These are phyloP conservation scores for Galendromus occidentalis DNA, from an alignment of 1,140 invertebrate species.

Conservation along the genomic window DNA sequence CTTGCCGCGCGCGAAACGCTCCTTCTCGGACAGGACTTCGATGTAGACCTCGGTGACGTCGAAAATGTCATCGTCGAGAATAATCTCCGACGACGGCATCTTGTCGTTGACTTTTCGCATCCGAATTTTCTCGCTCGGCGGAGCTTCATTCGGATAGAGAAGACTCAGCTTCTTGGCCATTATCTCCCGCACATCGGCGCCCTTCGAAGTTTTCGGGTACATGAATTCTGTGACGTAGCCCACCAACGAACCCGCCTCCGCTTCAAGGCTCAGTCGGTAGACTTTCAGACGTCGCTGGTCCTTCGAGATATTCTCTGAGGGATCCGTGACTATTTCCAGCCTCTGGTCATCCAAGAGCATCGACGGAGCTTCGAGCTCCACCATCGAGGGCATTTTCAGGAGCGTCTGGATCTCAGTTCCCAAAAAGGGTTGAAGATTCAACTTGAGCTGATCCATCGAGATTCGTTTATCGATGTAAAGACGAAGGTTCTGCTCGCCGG, in stretches of 20 bases:
- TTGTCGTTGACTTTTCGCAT: constrained; percentile 5
- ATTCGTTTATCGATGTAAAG: constrained; percentile 6
- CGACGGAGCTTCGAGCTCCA: neutral
- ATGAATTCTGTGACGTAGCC: neutral
- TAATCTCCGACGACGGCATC: neutral
- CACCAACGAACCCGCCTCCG: neutral
- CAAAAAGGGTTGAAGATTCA: neutral
- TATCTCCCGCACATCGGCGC: neutral
- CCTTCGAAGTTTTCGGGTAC: neutral
- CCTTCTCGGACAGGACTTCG: constrained; percentile 1
- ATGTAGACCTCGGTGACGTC: neutral
- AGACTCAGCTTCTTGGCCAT: neutral
- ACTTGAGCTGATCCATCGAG: constrained; percentile 3
- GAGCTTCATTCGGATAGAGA: constrained; percentile 7
- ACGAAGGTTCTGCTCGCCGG: constrained; percentile 24
- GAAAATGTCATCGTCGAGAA: neutral
- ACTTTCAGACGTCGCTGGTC: constrained; percentile 1
- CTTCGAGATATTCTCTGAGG: neutral
- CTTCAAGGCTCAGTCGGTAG: neutral
- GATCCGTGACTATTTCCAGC: neutral
- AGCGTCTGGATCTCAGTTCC: neutral
- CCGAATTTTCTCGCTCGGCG: neutral
- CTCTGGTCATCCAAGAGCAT: constrained; percentile 3
- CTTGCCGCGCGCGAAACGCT: neutral
- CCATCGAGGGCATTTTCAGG: neutral